Base-by-base conservation (phyloP, 2,888 invertebrate genomes). In the Xylota sylvarum region DNA sequence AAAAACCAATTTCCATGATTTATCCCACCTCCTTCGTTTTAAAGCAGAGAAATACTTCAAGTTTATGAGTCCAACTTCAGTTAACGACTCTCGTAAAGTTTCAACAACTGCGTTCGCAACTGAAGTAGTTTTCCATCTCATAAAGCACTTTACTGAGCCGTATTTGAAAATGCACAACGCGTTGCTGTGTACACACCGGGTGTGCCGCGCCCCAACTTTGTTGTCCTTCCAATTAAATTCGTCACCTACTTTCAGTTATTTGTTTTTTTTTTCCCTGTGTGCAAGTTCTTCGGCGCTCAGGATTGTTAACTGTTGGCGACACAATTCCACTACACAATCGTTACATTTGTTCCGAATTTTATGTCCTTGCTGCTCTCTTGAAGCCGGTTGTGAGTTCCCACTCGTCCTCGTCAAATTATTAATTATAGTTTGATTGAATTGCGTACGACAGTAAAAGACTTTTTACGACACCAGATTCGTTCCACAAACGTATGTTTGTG, bases 341-440 rank as follows among this genome's bases (percentile, higher is more conserved):
- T 50, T 65, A 65, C 50, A 48, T 48, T 65, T 65, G 48, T 19
- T 50, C 37, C n/a, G 50, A 19, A 1, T 50, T 50, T 48, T 48
- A 65, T 35, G 50, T 46, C 32, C 48, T 46, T 46, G 12, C 6
- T 46, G 12, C 6, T 23, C 23, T 23, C 23, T 23, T 23, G 30
- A 17, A n/a, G 40, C 35, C 35, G 65, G 35, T 2, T 23, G 23
- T 17, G 23, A 30, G n/a, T n/a, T n/a, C n/a, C n/a, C n/a, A n/a
- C 1, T 32, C 14, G 14, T 32, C 48, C 43, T 50, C 64, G 30
- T 76, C 55, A 40, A 83, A 65, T 52, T 78, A 65, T 72, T 83
- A 78, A 83, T 72, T 78, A 72, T 69, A 43, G 46, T 58, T 78
- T 83, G 72, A 72, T 83, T 72, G 72, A 77, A 77, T 52, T 72